Conservation (phyloP, 2,113 vertebrate species). For the Microcebus griseorufus region DNA sequence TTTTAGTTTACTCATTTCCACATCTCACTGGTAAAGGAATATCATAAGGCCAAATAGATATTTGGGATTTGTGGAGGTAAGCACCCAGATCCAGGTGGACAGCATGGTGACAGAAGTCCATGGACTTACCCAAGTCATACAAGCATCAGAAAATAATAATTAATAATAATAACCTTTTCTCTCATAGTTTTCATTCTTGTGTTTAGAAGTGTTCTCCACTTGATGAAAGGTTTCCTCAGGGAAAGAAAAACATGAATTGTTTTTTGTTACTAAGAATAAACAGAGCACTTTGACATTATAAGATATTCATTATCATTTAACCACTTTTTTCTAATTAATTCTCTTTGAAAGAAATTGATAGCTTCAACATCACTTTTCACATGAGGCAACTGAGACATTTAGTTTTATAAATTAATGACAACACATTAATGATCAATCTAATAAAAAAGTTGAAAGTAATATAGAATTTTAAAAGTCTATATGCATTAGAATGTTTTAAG, state of each 20-base stretch:
- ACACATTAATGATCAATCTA: conserved; percentile 35
- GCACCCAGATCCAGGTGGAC: not conserved
- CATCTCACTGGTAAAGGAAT: not conserved
- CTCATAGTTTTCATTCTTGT: not conserved
- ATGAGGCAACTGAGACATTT: not conserved
- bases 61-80: not conserved
- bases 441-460: not conserved
- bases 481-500: conserved; percentile 51
- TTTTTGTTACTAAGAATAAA: conserved; percentile 35
- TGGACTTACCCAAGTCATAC: not conserved
- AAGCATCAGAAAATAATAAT: not conserved
- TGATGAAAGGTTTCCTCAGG: conserved; percentile 27
- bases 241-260: not conserved
- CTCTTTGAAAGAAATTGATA: conserved; percentile 8
- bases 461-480: not conserved
- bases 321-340: not conserved
- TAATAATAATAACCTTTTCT: not conserved
- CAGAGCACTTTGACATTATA: conserved; percentile 25
- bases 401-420: conserved; percentile 11
- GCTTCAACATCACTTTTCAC: not conserved
- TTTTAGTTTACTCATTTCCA: not conserved
- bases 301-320: conserved; percentile 19
- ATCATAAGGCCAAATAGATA: not conserved
- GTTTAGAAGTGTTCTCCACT: not conserved
- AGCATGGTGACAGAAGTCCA: not conserved